A percentile compares a stretch with the other conserved stretches of the same genome.
phyloP scores from a whole-genome alignment of 2,888 invertebrate genomes.

The Drosophila prostipennis region DNA sequence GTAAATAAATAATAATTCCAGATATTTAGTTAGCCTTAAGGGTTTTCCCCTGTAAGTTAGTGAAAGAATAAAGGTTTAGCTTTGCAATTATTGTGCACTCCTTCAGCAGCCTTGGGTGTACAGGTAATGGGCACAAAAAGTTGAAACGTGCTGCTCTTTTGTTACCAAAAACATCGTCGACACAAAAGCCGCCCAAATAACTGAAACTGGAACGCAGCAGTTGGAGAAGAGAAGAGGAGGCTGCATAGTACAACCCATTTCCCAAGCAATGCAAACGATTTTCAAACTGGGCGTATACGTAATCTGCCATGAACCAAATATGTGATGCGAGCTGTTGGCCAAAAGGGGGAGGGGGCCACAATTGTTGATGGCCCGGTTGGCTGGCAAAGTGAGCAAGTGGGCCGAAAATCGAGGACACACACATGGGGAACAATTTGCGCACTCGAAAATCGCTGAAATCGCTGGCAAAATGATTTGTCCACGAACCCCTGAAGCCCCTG shows the following conservation, averaged over 20 bases:
- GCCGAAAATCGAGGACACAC: slow-evolving; percentile 66
- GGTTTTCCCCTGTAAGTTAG: not conserved
- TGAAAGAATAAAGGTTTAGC: slow-evolving; percentile 5
- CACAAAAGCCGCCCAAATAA: slow-evolving; percentile 72
- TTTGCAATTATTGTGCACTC: not conserved
- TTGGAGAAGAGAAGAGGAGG: not conserved
- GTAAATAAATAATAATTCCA: no score
- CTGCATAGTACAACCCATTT: slow-evolving; percentile 9
- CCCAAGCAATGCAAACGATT: slow-evolving; percentile 70
- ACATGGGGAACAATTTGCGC: slow-evolving; percentile 72
- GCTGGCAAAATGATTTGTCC: slow-evolving; percentile 64
- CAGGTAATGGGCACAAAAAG: slow-evolving; percentile 40
- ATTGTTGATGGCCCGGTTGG: slow-evolving; percentile 42
- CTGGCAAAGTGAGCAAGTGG: slow-evolving; percentile 48
- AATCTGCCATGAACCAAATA: slow-evolving; percentile 78
- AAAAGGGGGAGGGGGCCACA: slow-evolving; percentile 31
- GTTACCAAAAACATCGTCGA: slow-evolving; percentile 59
- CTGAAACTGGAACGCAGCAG: slow-evolving; percentile 58
- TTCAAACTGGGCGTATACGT: slow-evolving; percentile 74
- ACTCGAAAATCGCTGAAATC: slow-evolving; percentile 52
- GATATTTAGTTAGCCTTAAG: not conserved
- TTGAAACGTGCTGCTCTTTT: slow-evolving; percentile 59
- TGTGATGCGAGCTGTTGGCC: slow-evolving; percentile 43
- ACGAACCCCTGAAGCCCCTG: slow-evolving; percentile 17
- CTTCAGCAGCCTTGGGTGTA: slow-evolving; percentile 23